Percentiles rank a stretch among this genome's conserved stretches.
phyloP scores from a whole-genome alignment of 2,113 vertebrate genomes.

The Motacilla tschutschensis region DNA sequence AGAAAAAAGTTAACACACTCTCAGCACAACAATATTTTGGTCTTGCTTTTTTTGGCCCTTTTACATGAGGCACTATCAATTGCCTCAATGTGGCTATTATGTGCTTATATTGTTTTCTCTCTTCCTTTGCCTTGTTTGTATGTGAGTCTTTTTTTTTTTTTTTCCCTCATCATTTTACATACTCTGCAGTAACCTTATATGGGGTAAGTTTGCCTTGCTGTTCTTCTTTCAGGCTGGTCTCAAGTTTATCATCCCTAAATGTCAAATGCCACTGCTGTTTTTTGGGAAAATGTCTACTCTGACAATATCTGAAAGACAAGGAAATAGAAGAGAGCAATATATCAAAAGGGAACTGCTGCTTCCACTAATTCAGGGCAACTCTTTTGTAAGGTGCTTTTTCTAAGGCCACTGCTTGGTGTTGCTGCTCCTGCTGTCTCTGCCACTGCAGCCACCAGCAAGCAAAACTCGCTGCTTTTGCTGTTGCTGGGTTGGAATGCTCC shows the following conservation, averaged over 20 bases:
- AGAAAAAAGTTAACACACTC: background rate
- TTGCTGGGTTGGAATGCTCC: background rate
- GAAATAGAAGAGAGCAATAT: background rate
- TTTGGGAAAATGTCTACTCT: background rate
- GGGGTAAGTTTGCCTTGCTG: background rate
- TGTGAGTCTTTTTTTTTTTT: background rate
- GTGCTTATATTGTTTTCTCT: background rate
- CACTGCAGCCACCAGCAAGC: background rate
- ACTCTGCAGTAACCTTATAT: background rate
- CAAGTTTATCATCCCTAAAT: background rate
- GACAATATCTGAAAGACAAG: background rate
- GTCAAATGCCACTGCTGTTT: background rate
- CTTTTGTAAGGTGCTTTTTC: background rate
- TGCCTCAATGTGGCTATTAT: background rate
- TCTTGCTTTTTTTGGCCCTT: background rate
- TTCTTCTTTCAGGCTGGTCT: background rate
- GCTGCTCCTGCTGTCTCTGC: background rate
- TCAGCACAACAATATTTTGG: background rate
- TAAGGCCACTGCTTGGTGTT: background rate
- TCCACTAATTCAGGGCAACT: background rate
- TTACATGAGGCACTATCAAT: background rate
- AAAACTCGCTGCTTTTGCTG: background rate
- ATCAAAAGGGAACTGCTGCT: background rate
- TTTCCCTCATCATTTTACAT: background rate
- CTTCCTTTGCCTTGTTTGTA: background rate